Evolutionary conservation across 2,888 invertebrate species (phyloP).

Genomic region (Dermolepida albohirtum): DNA sequence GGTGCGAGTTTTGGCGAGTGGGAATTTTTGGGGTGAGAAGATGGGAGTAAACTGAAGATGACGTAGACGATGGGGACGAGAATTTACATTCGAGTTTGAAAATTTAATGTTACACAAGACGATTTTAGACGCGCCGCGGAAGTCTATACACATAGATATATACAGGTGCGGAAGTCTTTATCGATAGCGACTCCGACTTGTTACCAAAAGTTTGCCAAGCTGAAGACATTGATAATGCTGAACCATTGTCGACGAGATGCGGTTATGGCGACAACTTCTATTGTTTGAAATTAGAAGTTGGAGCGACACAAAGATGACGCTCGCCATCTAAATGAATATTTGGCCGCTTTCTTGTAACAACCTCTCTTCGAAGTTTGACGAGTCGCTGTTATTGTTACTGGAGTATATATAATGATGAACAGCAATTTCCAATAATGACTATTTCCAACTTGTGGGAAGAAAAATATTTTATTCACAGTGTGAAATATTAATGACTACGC

Average conservation of each 20-base stretch:
- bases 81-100: conserved; percentile 17
- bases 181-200: conserved; percentile 14
- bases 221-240: conserved; percentile 20
- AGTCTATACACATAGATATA: conserved; percentile 1
- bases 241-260: conserved; percentile 21
- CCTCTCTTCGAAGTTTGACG: no score
- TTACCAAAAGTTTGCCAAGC: conserved; percentile 4
- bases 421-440: no score
- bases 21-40: neutral
- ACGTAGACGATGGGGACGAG: conserved; percentile 2
- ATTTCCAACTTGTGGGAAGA: neutral
- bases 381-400: no score
- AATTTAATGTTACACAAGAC: conserved; percentile 12
- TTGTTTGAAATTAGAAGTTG: conserved; percentile 25
- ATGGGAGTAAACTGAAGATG: conserved; percentile 17
- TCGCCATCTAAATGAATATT: no score
- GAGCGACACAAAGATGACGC: conserved; percentile 7
- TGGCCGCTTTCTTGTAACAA: no score
- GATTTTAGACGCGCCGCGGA: no score
- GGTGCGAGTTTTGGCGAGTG: conserved; percentile 12
- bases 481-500: neutral
- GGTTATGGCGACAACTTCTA: conserved; percentile 19
- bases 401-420: no score
- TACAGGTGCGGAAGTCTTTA: conserved; percentile 32
- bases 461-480: conserved; percentile 4